These are phyloP conservation scores for Muntiacus muntjak DNA, from an alignment of 2,113 vertebrate species.

Conservation along the genomic window DNA sequence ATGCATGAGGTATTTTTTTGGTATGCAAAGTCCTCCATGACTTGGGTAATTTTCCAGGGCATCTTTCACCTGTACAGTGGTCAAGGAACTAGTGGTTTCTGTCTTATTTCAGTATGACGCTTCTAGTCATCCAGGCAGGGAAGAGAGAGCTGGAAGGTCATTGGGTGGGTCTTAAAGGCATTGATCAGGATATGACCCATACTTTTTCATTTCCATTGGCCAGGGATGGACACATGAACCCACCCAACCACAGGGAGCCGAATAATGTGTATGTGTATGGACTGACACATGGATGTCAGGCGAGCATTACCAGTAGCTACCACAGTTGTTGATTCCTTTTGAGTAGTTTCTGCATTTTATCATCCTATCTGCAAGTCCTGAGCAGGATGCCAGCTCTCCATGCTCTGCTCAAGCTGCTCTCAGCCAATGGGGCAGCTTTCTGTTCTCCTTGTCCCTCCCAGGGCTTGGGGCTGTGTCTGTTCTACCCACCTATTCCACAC, in stretches of 20 bases:
- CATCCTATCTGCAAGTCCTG: neutral
- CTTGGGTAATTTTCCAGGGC: neutral
- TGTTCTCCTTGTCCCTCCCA: neutral
- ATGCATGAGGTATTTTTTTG: neutral
- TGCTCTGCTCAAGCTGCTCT: neutral
- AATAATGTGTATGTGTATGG: neutral
- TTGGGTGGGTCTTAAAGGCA: neutral
- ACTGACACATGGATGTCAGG: neutral
- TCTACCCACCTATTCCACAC: conserved; percentile 84
- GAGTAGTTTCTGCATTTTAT: neutral
- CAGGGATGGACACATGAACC: neutral
- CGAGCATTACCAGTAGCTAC: neutral
- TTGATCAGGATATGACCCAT: neutral
- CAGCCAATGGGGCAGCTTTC: neutral
- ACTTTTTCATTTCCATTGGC: neutral
- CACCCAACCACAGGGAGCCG: neutral
- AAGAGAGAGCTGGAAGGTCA: neutral
- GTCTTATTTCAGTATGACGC: neutral
- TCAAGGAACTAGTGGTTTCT: neutral
- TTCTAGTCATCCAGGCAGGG: neutral
- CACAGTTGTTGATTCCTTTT: neutral
- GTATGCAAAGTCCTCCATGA: neutral
- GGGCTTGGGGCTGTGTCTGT: conserved; percentile 80
- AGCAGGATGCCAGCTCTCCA: neutral
- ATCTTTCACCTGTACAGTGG: neutral